A percentile compares a stretch with the other conserved stretches of the same genome.
Evolutionary conservation across 1,140 invertebrate genomes (phyloP).

Genomic region (Brachionus paranguensis): DNA sequence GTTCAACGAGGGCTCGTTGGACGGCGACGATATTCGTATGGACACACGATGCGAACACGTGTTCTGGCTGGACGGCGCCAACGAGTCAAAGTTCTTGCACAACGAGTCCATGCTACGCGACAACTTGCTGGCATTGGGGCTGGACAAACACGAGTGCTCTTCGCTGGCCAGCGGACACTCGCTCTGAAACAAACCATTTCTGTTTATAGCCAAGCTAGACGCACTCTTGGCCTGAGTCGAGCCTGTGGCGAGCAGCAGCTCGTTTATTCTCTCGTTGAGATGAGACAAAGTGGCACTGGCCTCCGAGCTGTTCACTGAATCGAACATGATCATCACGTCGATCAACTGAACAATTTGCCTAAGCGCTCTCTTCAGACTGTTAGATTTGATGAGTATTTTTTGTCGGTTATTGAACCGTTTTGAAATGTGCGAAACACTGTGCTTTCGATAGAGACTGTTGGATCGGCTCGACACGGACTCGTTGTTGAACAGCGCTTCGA

Average conservation of each 20-base stretch:
- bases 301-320: background rate
- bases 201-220: background rate
- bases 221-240: background rate
- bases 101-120: background rate
- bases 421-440: background rate
- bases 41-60: background rate
- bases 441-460: background rate
- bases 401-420: slow-evolving; percentile 5
- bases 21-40: background rate
- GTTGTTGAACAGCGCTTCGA: background rate
- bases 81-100: background rate
- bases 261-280: background rate
- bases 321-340: background rate
- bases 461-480: background rate
- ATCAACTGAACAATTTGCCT: background rate
- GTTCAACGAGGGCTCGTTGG: background rate
- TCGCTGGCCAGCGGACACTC: slow-evolving; percentile 16
- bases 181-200: background rate
- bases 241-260: background rate
- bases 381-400: background rate
- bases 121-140: background rate
- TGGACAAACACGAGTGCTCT: slow-evolving; percentile 19
- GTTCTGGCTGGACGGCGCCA: background rate
- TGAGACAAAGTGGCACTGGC: background rate
- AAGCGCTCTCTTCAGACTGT: background rate